Conservation (phyloP, 2,888 invertebrate genomes). For the Drosophila nr. medialis region DNA sequence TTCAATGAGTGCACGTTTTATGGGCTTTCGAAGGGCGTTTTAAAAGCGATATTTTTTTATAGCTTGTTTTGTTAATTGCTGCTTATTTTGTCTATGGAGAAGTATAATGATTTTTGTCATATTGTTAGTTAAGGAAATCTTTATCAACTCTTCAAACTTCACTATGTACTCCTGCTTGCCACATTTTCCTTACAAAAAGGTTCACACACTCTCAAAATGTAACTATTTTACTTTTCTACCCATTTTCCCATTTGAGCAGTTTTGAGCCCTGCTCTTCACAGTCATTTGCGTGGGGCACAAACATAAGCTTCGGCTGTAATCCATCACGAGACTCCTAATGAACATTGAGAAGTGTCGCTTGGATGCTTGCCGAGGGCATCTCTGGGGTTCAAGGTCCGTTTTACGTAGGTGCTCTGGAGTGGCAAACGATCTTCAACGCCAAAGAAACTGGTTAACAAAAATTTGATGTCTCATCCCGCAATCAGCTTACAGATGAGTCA, state of each 20-base stretch:
- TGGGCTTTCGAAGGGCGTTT: too few relatives aligned
- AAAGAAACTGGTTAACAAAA: conserved; percentile 40
- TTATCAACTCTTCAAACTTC: background rate
- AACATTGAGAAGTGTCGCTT: conserved; percentile 32
- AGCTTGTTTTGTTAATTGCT: background rate
- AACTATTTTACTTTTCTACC: background rate
- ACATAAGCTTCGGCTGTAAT: conserved; percentile 42
- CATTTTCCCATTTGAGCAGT: conserved; percentile 30
- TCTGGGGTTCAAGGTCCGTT: conserved; percentile 53
- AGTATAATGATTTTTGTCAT: background rate
- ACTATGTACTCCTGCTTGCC: background rate
- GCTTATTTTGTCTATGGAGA: background rate
- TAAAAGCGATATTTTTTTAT: too few relatives aligned
- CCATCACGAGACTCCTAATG: conserved; percentile 49
- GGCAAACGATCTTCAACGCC: conserved; percentile 25
- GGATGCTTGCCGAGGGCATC: conserved; percentile 8
- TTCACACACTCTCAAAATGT: background rate
- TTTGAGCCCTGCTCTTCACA: conserved; percentile 8
- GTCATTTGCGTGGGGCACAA: conserved; percentile 35
- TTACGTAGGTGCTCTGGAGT: conserved; percentile 26
- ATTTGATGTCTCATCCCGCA: conserved; percentile 31
- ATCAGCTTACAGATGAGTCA: conserved; percentile 52
- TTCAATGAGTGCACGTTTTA: background rate
- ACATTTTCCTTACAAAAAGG: background rate
- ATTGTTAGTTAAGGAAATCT: background rate